Evolutionary conservation across 1,140 invertebrate species (phyloP).

Genomic region (Helicoverpa zea): DNA sequence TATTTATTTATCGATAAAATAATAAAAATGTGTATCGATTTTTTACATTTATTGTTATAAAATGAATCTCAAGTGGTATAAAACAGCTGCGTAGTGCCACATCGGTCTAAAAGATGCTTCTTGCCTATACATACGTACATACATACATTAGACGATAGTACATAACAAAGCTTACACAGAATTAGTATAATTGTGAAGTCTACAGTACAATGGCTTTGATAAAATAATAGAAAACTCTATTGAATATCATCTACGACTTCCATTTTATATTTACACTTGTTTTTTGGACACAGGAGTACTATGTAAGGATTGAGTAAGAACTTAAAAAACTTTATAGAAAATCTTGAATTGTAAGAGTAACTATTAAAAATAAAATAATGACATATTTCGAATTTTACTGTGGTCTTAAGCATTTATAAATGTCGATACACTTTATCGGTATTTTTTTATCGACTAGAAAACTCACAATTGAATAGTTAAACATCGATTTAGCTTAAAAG

Average conservation of each 20-base stretch:
- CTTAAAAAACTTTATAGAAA: background rate
- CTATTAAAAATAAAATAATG: no score
- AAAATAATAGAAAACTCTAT: conserved; percentile 44
- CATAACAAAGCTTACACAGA: conserved; percentile 56
- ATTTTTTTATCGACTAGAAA: background rate
- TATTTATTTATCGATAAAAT: conserved; percentile 2
- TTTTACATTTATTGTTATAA: background rate
- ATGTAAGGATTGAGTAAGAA: background rate
- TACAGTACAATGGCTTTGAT: conserved; percentile 24
- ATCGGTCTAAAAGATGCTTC: conserved; percentile 30
- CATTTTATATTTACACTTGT: conserved; percentile 10
- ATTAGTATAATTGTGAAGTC: conserved; percentile 20
- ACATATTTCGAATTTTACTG: no score
- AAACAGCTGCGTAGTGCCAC: background rate
- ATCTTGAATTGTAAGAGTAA: no score
- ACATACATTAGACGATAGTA: conserved; percentile 60
- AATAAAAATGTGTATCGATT: background rate
- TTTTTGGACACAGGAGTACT: background rate
- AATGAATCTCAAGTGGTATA: background rate
- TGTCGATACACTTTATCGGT: background rate
- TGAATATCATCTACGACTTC: conserved; percentile 15
- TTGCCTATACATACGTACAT: conserved; percentile 46
- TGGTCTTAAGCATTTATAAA: background rate
- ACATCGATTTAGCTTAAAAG: no score
- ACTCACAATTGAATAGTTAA: no score